Evolutionary conservation across 2,888 invertebrate genomes (phyloP).

Genomic region (Drosophila paramelanica): DNA sequence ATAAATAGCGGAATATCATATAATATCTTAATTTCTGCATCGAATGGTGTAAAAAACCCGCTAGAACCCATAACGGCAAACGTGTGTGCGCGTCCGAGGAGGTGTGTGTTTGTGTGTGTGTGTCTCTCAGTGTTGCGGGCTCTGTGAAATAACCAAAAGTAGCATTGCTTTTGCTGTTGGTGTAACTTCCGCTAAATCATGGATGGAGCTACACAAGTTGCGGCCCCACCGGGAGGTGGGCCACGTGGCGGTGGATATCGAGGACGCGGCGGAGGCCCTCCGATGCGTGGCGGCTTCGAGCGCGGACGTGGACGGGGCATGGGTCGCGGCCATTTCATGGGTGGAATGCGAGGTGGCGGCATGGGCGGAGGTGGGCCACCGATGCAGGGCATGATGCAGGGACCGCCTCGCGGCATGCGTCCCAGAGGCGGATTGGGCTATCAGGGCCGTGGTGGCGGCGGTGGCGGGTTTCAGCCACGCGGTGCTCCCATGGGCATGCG

Average conservation of each 20-base stretch:
- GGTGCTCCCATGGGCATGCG: constrained; percentile 84
- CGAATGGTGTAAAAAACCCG: constrained; percentile 14
- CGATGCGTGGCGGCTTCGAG: constrained; percentile 84
- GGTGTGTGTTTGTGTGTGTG: constrained; percentile 38
- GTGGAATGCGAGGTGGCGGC: constrained; percentile 79
- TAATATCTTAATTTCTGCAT: constrained; percentile 1
- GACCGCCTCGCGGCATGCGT: constrained; percentile 81
- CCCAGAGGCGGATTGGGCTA: constrained; percentile 82
- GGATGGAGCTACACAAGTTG: constrained; percentile 78
- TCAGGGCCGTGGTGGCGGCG: constrained; percentile 78
- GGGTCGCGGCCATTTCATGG: constrained; percentile 84
- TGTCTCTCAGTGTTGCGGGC: constrained; percentile 42
- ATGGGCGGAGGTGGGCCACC: constrained; percentile 82
- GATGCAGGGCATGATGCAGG: constrained; percentile 79
- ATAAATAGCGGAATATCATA: neutral
- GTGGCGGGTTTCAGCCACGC: constrained; percentile 76
- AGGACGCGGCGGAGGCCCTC: constrained; percentile 82
- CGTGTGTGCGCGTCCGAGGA: constrained; percentile 59
- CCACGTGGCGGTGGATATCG: constrained; percentile 83
- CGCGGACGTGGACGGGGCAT: constrained; percentile 84
- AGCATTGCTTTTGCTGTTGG: constrained; percentile 14
- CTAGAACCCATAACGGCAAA: constrained; percentile 33
- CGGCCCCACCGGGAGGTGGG: constrained; percentile 75
- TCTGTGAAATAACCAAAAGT: constrained; percentile 41
- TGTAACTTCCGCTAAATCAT: constrained; percentile 44